phyloP scores from a whole-genome alignment of 1,140 invertebrate species.

The Drosophila micromelanica region DNA sequence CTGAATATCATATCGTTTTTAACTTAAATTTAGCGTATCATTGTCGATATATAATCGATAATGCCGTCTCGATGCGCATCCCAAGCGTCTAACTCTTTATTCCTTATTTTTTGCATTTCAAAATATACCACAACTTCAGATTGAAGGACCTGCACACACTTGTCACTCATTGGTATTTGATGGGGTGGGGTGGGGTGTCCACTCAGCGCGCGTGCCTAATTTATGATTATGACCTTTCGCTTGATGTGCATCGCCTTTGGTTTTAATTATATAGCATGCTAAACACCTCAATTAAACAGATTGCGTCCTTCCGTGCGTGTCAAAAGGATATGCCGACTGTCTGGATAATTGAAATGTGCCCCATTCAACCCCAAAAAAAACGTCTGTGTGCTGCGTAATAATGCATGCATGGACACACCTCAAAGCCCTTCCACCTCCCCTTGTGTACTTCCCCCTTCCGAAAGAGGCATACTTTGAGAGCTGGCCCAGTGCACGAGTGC shows the following conservation, averaged over 20 bases:
- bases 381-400: conserved; percentile 22
- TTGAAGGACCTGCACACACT: conserved; percentile 29
- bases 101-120: no score
- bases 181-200: background rate
- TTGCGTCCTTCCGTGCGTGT: conserved; percentile 61
- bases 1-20: no score
- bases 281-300: conserved; percentile 80
- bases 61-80: no score
- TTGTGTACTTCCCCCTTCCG: conserved; percentile 1
- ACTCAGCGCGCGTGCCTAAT: conserved; percentile 67
- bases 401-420: conserved; percentile 56
- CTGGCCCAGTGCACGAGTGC: conserved; percentile 70
- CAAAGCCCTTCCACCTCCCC: conserved; percentile 13
- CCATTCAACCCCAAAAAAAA: conserved; percentile 24
- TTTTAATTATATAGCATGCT: conserved; percentile 73
- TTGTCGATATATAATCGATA: no score
- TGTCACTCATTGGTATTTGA: conserved; percentile 20
- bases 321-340: conserved; percentile 41
- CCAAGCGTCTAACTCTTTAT: no score
- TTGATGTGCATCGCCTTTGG: conserved; percentile 25
- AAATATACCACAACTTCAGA: background rate
- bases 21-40: no score
- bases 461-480: background rate
- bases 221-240: conserved; percentile 75
- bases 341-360: conserved; percentile 39